Evolutionary conservation across 2,797 vertebrate genomes (phyloP).

Genomic region (Cottoperca gobio): DNA sequence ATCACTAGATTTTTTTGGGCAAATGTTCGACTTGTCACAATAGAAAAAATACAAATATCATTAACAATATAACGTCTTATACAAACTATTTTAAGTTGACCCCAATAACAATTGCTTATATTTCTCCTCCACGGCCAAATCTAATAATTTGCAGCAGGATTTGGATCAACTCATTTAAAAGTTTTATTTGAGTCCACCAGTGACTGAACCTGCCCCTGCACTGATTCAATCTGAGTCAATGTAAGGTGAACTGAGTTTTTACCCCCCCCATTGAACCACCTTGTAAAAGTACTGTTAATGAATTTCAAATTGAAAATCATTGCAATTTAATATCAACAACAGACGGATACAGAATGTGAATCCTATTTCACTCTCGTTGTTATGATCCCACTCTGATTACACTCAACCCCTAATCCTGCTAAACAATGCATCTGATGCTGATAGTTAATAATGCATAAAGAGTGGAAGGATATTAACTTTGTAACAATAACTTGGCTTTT

Average conservation of each 20-base stretch:
- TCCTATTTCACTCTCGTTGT: neutral
- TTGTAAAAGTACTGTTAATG: neutral
- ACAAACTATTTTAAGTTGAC: neutral
- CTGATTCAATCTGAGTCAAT: neutral
- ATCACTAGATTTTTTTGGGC: too few relatives aligned
- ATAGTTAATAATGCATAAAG: constrained; percentile 34
- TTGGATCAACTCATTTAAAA: neutral
- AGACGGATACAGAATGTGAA: neutral
- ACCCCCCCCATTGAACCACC: neutral
- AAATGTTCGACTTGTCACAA: too few relatives aligned
- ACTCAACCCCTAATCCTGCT: constrained; percentile 27
- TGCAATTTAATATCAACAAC: constrained; percentile 14
- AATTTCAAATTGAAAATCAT: constrained; percentile 1
- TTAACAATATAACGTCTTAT: neutral
- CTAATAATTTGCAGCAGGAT: neutral
- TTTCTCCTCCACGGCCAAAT: neutral
- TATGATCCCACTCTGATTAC: constrained; percentile 20
- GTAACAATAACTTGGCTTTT: constrained; percentile 33
- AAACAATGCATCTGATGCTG: constrained; percentile 6
- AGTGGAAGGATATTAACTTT: constrained; percentile 45
- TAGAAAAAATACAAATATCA: too few relatives aligned
- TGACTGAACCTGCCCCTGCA: neutral
- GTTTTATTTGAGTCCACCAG: neutral
- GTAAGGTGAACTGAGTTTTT: neutral
- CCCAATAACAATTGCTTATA: neutral